A percentile compares a stretch with the other conserved stretches of the same genome.
These are phyloP conservation scores for Tribolium freemani DNA, from an alignment of 2,888 invertebrate genomes.

Conservation along the genomic window DNA sequence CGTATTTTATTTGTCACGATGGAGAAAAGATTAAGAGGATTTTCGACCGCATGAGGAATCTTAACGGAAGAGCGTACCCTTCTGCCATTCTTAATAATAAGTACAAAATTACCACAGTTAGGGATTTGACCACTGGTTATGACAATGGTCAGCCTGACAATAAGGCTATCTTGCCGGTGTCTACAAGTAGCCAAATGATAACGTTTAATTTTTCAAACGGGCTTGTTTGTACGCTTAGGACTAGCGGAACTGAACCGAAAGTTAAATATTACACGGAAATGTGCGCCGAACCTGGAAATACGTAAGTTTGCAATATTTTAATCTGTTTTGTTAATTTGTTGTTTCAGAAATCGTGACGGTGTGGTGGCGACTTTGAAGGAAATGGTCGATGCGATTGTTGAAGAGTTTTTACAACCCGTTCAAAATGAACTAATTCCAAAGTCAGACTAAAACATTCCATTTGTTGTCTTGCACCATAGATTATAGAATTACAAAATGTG, in stretches of 20 bases:
- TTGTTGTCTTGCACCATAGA: neutral
- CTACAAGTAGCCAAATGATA: conserved; percentile 88
- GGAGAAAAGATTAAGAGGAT: conserved; percentile 77
- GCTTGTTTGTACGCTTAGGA: conserved; percentile 88
- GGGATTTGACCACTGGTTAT: conserved; percentile 92
- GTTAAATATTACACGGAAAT: conserved; percentile 98
- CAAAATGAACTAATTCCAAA: conserved; percentile 74
- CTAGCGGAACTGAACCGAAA: conserved; percentile 99
- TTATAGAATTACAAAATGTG: neutral
- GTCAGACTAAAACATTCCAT: conserved; percentile 30
- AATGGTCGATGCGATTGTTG: conserved; percentile 83
- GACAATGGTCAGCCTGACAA: conserved; percentile 81
- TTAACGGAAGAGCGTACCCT: conserved; percentile 76
- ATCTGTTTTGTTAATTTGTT: neutral
- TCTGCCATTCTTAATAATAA: conserved; percentile 73
- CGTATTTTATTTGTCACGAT: conserved; percentile 91
- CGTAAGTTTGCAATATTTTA: conserved; percentile 67
- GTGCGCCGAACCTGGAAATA: conserved; percentile 74
- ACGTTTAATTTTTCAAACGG: conserved; percentile 93
- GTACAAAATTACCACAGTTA: conserved; percentile 77
- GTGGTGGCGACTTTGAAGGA: conserved; percentile 75
- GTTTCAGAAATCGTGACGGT: conserved; percentile 77
- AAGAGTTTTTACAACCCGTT: conserved; percentile 86
- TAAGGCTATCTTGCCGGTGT: conserved; percentile 79
- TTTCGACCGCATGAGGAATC: conserved; percentile 84